Base-by-base conservation (phyloP, 2,797 vertebrate species). In the Coluber constrictor region DNA sequence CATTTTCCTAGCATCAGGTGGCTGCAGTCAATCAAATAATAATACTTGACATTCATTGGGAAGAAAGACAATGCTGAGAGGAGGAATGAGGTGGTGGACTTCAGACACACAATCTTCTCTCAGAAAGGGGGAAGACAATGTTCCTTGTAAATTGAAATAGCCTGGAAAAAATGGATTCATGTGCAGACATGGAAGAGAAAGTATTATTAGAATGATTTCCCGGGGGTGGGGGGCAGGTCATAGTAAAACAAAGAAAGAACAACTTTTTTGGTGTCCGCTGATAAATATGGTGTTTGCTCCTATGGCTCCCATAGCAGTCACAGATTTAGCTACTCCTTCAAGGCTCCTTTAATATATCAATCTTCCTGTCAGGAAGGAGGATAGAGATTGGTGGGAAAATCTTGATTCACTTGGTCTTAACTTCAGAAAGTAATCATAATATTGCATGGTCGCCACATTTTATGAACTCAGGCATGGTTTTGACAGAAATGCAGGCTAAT, bases 1-100 rank as follows among this genome's bases (percentile, higher is more conserved):
- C 96, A 96, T 97, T 97, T 98, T 97, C 97, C 97, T 96, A 97
- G 98, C 98, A 98, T 98, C 98, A 98, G 98, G 98, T 98, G 98
- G 97, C 97, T 97, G 96, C 97, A 98, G 98, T 98, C 98, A 98
- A 98, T 98, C 98, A 98, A 97, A 97, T 93, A 96, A 96, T 95
- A 94, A 92, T 95, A 95, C 92, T 95, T 92, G 94, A 96, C 70
- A 74, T 95, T 94, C 93, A 90, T 95, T 96, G 96, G 96, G 95
- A 98, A 96, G 96, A 96, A 97, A 98, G 96, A 97, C 97, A 98
- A 97, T 97, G 91, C 93, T 91, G 83, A 90, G 66, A 59, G 66
- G 94, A 88, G 87, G 93, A 92, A 91, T 57, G 93, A 96, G 94
- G 95, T 96, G 94, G 95, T 96, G 90, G 94, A 90, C 93, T 96